Conservation (phyloP, 2,113 vertebrate species). For the Pyxicephalus adspersus region DNA sequence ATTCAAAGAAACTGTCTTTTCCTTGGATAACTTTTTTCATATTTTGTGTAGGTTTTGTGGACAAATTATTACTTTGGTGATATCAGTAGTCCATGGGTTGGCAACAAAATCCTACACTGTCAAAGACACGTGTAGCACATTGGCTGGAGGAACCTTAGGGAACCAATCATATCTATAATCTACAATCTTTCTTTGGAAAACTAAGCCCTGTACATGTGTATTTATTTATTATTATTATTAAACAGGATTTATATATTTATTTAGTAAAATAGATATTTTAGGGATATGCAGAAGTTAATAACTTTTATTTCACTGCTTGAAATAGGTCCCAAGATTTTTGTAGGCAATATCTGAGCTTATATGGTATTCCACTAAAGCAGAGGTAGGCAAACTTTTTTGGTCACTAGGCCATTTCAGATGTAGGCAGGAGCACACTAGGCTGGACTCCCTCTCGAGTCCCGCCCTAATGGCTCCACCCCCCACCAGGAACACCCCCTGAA, state of each 20-base stretch:
- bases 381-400: too few relatives aligned
- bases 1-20: conserved; percentile 14
- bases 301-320: too few relatives aligned
- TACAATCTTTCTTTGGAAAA: background rate
- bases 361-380: too few relatives aligned
- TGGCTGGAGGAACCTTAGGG: background rate
- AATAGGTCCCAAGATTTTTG: too few relatives aligned
- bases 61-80: background rate
- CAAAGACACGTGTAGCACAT: background rate
- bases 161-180: background rate
- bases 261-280: conserved; percentile 5
- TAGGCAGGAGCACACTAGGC: too few relatives aligned
- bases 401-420: too few relatives aligned
- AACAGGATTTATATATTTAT: too few relatives aligned
- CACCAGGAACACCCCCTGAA: too few relatives aligned
- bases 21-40: background rate
- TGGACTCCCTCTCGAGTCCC: too few relatives aligned
- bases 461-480: too few relatives aligned
- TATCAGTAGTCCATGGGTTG: background rate
- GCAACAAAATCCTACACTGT: background rate
- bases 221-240: background rate
- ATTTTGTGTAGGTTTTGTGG: background rate
- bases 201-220: background rate
- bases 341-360: too few relatives aligned
- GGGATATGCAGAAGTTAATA: background rate